Evolutionary conservation across 2,113 vertebrate genomes (phyloP).

Genomic region (Falco punctatus): DNA sequence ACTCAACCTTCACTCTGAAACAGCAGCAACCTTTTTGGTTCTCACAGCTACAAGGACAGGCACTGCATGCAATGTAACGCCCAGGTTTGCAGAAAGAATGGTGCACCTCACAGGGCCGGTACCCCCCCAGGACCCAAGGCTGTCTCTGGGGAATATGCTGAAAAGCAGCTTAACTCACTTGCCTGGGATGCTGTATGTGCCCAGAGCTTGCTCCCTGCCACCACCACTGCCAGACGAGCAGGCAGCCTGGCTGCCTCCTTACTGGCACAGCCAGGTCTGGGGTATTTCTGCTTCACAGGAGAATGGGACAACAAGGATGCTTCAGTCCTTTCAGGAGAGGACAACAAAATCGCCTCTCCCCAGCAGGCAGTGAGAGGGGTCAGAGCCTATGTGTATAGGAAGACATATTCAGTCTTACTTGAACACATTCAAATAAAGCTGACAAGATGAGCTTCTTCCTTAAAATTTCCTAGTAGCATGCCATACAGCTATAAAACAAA

Average conservation of each 20-base stretch:
- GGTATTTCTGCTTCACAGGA: background rate
- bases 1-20: background rate
- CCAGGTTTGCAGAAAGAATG: background rate
- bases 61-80: rapidly evolving
- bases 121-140: no score
- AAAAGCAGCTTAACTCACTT: background rate
- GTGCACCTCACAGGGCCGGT: rapidly evolving
- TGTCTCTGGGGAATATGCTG: rapidly evolving
- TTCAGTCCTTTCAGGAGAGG: background rate
- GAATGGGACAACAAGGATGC: background rate
- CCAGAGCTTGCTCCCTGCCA: background rate
- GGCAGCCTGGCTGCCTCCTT: background rate
- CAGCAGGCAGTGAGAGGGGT: background rate
- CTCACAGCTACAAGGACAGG: background rate
- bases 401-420: background rate
- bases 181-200: background rate
- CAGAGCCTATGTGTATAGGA: background rate
- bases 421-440: background rate
- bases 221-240: rapidly evolving
- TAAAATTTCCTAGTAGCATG: background rate
- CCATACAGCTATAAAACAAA: background rate
- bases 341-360: background rate
- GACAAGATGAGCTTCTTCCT: background rate
- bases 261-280: rapidly evolving
- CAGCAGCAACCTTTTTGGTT: background rate